phyloP scores from a whole-genome alignment of 2,797 vertebrate species.

The Notamacropus eugenii region DNA sequence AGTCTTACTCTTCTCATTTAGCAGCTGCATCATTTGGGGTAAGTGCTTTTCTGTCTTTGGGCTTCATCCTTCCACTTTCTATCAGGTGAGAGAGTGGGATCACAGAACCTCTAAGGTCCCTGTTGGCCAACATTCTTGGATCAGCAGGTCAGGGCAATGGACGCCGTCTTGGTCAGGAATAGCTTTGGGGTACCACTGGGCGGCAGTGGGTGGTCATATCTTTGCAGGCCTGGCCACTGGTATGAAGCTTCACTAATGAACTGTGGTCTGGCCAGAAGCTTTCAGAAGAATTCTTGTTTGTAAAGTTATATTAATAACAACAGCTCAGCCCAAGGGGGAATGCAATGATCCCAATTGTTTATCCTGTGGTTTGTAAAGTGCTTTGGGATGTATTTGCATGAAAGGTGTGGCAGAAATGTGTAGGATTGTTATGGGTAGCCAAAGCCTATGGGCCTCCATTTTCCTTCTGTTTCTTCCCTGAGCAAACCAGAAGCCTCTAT shows the following conservation, averaged over 20 bases:
- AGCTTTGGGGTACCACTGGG: neutral
- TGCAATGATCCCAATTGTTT: neutral
- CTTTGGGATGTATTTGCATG: neutral
- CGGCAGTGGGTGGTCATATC: neutral
- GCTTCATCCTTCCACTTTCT: neutral
- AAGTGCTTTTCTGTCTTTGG: neutral
- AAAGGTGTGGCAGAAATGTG: rapidly evolving
- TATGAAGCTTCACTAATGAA: conserved; percentile 19
- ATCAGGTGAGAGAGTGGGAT: neutral
- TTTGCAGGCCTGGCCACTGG: neutral
- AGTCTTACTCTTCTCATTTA: neutral
- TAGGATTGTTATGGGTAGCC: neutral
- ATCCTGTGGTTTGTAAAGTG: conserved; percentile 36
- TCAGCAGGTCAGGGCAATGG: neutral
- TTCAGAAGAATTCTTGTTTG: conserved; percentile 34
- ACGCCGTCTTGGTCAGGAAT: neutral
- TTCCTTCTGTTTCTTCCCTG: neutral
- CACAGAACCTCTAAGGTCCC: neutral
- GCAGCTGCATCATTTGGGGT: neutral
- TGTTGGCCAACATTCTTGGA: neutral
- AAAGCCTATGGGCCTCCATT: neutral
- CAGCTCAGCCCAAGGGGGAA: rapidly evolving
- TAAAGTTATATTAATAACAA: conserved; percentile 47
- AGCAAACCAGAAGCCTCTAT: neutral
- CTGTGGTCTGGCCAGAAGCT: conserved; percentile 53